Conservation (phyloP, 2,888 invertebrate genomes). For the Spodoptera littoralis region DNA sequence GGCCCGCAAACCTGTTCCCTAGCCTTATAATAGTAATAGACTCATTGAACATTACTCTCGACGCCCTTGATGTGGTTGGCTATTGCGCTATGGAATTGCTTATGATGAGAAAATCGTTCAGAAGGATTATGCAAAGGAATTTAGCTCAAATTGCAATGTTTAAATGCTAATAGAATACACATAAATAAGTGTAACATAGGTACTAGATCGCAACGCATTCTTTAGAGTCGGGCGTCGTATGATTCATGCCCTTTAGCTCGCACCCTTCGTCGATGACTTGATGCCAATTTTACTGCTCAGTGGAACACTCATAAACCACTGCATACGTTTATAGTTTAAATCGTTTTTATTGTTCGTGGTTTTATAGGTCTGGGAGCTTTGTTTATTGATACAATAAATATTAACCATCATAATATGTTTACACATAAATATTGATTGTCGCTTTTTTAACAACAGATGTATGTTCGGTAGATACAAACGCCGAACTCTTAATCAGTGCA, state of each 20-base stretch:
- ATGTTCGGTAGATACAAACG: no score
- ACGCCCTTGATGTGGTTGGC: constrained; percentile 48
- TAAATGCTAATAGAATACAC: constrained; percentile 23
- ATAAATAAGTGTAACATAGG: constrained; percentile 8
- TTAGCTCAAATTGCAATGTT: constrained; percentile 37
- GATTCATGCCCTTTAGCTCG: constrained; percentile 66
- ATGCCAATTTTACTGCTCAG: constrained; percentile 76
- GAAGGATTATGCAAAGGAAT: constrained; percentile 37
- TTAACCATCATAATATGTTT: constrained; percentile 33
- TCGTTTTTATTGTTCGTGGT: constrained; percentile 64
- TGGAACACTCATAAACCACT: constrained; percentile 74
- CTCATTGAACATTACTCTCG: constrained; percentile 55
- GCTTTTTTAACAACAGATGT: constrained; percentile 5
- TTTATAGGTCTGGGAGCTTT: constrained; percentile 60
- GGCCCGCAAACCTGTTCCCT: constrained; percentile 79
- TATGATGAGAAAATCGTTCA: constrained; percentile 42
- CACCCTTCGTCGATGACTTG: constrained; percentile 71
- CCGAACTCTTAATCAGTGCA: no score
- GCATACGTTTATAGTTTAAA: constrained; percentile 68
- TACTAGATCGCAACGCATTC: constrained; percentile 42
- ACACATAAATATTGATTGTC: constrained; percentile 20
- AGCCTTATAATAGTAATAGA: constrained; percentile 53
- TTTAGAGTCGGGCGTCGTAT: constrained; percentile 52
- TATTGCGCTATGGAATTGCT: constrained; percentile 42
- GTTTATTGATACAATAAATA: constrained; percentile 55